A percentile compares a stretch with the other conserved stretches of the same genome.
Evolutionary conservation across 1,140 invertebrate genomes (phyloP).

Genomic region (Linepithema humile): DNA sequence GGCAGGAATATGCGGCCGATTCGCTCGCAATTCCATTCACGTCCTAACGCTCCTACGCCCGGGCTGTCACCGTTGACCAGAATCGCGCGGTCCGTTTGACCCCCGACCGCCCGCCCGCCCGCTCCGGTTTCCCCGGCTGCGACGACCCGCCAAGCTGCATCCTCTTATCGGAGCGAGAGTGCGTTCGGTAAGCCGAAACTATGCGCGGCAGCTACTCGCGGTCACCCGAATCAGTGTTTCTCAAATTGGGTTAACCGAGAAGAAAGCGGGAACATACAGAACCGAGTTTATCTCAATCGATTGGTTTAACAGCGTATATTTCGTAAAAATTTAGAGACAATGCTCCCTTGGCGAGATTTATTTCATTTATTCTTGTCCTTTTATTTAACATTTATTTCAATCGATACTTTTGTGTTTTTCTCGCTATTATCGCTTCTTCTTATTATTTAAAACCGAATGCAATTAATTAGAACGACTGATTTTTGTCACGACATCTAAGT

Average conservation of each 20-base stretch:
- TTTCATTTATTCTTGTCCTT: neutral
- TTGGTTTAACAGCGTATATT: neutral
- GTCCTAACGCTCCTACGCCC: slow-evolving; percentile 62
- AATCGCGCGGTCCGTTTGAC: slow-evolving; percentile 30
- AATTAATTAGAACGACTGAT: neutral
- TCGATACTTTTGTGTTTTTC: neutral
- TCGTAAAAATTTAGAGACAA: neutral
- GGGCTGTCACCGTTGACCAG: slow-evolving; percentile 61
- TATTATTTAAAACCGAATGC: no score
- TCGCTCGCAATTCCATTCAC: slow-evolving; percentile 71
- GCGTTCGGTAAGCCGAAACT: slow-evolving; percentile 49
- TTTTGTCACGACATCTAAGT: neutral
- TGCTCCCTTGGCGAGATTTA: neutral
- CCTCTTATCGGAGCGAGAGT: slow-evolving; percentile 35
- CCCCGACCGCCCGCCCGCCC: neutral
- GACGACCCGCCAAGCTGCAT: neutral
- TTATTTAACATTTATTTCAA: neutral
- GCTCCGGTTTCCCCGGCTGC: neutral
- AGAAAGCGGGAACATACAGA: neutral
- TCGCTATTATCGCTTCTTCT: neutral
- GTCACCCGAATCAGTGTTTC: slow-evolving; percentile 45
- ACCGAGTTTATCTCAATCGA: neutral
- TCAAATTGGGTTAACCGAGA: slow-evolving; percentile 26
- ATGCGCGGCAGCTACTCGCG: slow-evolving; percentile 44
- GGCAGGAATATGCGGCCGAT: slow-evolving; percentile 53